phyloP scores from a whole-genome alignment of 23 tunicate genomes.

The Botrylloides violaceus region DNA sequence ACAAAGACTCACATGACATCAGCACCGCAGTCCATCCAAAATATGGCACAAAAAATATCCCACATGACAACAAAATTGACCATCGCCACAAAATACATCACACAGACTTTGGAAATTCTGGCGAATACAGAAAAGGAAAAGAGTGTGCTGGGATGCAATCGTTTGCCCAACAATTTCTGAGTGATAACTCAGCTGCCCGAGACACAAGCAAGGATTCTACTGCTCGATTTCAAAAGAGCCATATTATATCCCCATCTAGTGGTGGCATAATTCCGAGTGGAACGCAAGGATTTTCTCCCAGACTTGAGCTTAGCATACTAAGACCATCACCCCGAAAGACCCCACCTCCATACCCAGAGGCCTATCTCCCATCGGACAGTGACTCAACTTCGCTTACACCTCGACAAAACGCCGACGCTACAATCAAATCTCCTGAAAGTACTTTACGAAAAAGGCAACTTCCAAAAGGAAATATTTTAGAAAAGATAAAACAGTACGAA shows the following conservation, averaged over 20 bases:
- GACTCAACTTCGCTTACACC: neutral
- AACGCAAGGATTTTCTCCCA: neutral
- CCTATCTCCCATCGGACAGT: neutral
- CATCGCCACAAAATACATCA: no score
- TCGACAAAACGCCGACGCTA: neutral
- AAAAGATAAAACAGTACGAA: neutral
- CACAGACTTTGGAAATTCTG: no score
- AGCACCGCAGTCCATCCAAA: neutral
- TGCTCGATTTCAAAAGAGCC: no score
- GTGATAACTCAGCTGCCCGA: neutral
- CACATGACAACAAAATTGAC: no score
- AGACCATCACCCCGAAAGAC: no score
- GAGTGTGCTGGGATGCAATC: no score
- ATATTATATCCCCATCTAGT: no score
- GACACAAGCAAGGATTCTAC: neutral
- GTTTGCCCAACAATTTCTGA: no score
- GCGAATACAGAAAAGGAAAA: no score
- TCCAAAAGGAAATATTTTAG: neutral
- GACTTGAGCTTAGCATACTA: neutral
- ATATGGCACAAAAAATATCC: neutral
- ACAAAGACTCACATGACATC: neutral
- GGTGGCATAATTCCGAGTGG: no score
- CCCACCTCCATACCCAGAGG: neutral
- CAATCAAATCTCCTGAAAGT: no score
- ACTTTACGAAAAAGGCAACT: neutral